Base-by-base conservation (phyloP, 1,140 invertebrate genomes). In the Sycophila sp. region DNA sequence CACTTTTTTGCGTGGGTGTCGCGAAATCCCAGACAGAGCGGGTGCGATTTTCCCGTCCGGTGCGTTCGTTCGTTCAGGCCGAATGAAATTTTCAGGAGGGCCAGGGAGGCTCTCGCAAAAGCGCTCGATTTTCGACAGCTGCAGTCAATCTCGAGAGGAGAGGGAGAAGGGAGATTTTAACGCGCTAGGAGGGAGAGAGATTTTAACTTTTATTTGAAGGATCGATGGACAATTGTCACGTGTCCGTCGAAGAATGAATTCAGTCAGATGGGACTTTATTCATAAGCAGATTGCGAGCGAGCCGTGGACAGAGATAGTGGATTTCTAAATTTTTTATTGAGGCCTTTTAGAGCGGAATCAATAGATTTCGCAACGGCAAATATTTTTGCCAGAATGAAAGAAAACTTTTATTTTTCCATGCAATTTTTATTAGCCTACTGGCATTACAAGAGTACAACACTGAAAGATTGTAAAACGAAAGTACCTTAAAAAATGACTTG, bases 71-170 rank as follows among this genome's bases (percentile, higher is more conserved):
- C 49, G 40, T 30, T 53, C 56, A 34, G 28, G 26, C 22, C 65
- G 58, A 73, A 71, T 72, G 42, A 72, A 72, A 72, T 63, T 72
- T 66, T 51, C 28, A 68, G 40, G 40, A 65, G 45, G 51, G 47
- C 56, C 15, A 30, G 13, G 30, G 26, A 13, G 3, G 65, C 47
- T 17, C 19, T n/a, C 59, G 42, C 17, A 62, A 62, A 62, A 62
- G 49, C 47, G 34, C 49, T 56, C 49, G 34, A 28, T 55, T 55
- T 53, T 36, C 49, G 49, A 67, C 65, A 67, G 65, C 65, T 67
- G 65, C 65, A 67, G 53, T 67, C 53, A 34, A 67, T 67, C 65
- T 59, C 36, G 34, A 11, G 13, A 30, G 19, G 8, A 28, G 5
- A 19, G 63, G 10, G 42, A 53, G 24, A n/a, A n/a, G n/a, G n/a